phyloP scores from a whole-genome alignment of 2,797 vertebrate genomes.

The Cyprinella venusta region DNA sequence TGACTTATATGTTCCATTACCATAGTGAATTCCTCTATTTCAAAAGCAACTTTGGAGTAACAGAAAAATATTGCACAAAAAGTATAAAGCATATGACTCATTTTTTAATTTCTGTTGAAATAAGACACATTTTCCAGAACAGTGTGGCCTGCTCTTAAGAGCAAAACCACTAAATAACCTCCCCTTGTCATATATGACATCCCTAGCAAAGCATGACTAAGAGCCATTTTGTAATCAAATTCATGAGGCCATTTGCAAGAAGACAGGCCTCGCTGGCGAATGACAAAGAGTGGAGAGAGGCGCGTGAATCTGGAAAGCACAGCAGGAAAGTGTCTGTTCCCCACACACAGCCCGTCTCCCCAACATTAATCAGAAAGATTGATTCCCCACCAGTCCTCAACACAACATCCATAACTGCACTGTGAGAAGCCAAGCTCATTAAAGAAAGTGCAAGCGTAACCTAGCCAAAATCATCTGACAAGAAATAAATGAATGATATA shows the following conservation, averaged over 20 bases:
- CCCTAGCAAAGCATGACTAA: constrained; percentile 64
- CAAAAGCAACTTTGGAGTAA: neutral
- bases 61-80: constrained; percentile 16
- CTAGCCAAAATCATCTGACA: constrained; percentile 7
- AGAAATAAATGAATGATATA: neutral
- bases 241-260: constrained; percentile 53
- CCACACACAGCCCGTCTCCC: constrained; percentile 10
- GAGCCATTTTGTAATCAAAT: constrained; percentile 60
- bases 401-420: constrained; percentile 21
- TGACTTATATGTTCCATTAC: neutral
- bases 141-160: neutral
- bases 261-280: constrained; percentile 38
- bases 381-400: constrained; percentile 58
- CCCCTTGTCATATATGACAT: constrained; percentile 32
- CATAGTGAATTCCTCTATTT: neutral
- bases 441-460: constrained; percentile 61
- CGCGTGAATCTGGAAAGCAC: constrained; percentile 5
- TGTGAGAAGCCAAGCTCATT: constrained; percentile 59
- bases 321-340: constrained; percentile 30
- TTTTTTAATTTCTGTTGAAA: constrained; percentile 1
- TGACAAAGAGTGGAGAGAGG: constrained; percentile 31
- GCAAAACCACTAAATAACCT: constrained; percentile 22
- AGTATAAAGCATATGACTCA: neutral
- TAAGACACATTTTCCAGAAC: neutral
- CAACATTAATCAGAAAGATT: constrained; percentile 67